A percentile compares a stretch with the other conserved stretches of the same genome.
phyloP scores from a whole-genome alignment of 2,888 invertebrate species.

The Balanococcus diminutus region DNA sequence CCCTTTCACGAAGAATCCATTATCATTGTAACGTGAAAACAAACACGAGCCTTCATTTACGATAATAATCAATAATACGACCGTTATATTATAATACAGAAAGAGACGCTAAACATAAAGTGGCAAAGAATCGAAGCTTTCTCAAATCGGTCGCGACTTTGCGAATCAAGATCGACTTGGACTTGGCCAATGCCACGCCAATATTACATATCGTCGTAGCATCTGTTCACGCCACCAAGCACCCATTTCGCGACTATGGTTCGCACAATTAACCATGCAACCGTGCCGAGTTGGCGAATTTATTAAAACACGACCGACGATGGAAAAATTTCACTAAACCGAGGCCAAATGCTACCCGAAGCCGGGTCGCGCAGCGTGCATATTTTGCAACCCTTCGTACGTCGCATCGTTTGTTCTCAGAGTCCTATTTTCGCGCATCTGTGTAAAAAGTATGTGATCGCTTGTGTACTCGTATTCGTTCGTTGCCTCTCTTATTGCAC shows the following conservation, averaged over 20 bases:
- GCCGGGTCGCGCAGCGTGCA: not conserved
- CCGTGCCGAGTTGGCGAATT: not conserved
- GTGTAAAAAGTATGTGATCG: no score
- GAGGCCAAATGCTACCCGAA: not conserved
- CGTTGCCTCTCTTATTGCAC: not conserved
- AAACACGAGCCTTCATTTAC: not conserved
- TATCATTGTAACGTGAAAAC: slow-evolving; percentile 9
- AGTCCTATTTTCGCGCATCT: not conserved
- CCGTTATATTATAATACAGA: not conserved
- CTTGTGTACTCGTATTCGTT: not conserved
- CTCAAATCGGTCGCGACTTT: not conserved
- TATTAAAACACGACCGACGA: not conserved
- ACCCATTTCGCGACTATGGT: not conserved
- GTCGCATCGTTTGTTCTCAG: not conserved
- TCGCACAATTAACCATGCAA: not conserved
- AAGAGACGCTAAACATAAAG: not conserved
- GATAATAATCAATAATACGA: slow-evolving; percentile 3
- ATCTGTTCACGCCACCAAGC: not conserved
- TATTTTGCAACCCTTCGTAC: not conserved
- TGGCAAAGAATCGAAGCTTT: not conserved
- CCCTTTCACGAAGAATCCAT: not conserved
- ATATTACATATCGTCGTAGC: not conserved
- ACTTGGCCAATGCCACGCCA: not conserved
- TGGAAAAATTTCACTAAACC: not conserved
- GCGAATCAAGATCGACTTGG: no score